Conservation (phyloP, 2,113 vertebrate species). For the Psettodes erumei region DNA sequence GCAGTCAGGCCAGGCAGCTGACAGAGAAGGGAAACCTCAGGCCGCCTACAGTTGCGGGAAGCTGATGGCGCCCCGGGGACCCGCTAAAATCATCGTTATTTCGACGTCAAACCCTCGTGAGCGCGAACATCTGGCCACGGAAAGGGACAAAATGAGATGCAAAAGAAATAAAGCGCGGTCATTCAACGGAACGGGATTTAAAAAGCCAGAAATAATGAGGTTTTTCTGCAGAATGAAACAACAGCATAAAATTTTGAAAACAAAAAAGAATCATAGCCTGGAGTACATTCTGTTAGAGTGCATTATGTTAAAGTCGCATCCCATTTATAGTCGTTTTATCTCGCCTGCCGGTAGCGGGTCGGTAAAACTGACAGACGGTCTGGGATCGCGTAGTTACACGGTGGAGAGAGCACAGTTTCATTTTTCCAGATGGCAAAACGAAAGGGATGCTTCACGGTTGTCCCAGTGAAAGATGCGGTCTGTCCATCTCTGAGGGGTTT, state of each 20-base stretch:
- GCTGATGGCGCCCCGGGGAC: constrained; percentile 24
- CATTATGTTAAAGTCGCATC: constrained; percentile 47
- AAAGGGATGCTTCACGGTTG: constrained; percentile 60
- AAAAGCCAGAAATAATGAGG: constrained; percentile 19
- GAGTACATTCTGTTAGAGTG: constrained; percentile 18
- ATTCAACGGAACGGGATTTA: not conserved
- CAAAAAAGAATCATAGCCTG: constrained; percentile 6
- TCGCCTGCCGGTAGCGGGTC: constrained; percentile 52
- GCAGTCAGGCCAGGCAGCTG: constrained; percentile 6
- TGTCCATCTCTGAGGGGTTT: constrained; percentile 56
- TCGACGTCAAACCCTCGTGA: constrained; percentile 32
- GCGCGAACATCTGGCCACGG: constrained; percentile 49
- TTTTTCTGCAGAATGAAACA: constrained; percentile 16
- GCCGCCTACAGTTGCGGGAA: constrained; percentile 29
- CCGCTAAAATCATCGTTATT: constrained; percentile 19
- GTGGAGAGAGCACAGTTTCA: constrained; percentile 62
- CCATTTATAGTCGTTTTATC: constrained; percentile 45
- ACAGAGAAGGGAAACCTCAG: constrained; percentile 29
- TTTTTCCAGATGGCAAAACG: constrained; percentile 69
- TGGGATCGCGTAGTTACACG: constrained; percentile 66
- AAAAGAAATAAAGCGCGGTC: not conserved
- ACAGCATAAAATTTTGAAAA: constrained; percentile 14
- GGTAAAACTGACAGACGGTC: constrained; percentile 69
- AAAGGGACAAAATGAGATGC: not conserved
- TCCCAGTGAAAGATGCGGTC: constrained; percentile 62